These are phyloP conservation scores for Tragelaphus imberbis DNA, from an alignment of 2,113 vertebrate genomes.

Conservation along the genomic window DNA sequence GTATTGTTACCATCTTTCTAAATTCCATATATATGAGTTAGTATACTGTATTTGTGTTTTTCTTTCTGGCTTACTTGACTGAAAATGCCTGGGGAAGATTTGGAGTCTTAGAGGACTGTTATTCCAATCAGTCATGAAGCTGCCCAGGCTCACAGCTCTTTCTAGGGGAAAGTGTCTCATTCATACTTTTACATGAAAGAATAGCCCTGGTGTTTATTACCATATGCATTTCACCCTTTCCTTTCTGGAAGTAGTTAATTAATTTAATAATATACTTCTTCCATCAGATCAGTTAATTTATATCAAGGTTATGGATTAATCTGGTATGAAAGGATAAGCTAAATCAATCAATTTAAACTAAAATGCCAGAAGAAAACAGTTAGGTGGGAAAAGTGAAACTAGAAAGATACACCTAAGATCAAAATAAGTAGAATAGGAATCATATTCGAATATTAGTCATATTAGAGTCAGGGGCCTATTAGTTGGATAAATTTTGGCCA, in stretches of 20 bases:
- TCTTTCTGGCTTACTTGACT: too few relatives aligned
- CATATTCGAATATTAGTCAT: not conserved
- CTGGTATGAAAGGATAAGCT: not conserved
- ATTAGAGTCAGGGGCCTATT: not conserved
- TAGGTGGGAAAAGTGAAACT: not conserved
- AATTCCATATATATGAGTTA: too few relatives aligned
- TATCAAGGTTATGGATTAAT: not conserved
- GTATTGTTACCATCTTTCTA: too few relatives aligned
- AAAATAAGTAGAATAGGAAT: not conserved
- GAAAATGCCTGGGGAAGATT: not conserved
- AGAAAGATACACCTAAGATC: not conserved
- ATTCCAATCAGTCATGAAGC: not conserved
- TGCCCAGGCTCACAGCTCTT: not conserved
- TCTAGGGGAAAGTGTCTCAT: not conserved
- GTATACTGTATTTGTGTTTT: too few relatives aligned
- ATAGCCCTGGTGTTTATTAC: not conserved
- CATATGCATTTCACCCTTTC: not conserved
- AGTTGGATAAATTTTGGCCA: not conserved
- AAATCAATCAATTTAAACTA: conserved; percentile 22
- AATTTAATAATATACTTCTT: not conserved
- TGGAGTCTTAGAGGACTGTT: not conserved
- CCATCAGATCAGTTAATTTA: not conserved
- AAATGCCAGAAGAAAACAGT: not conserved
- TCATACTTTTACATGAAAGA: not conserved
- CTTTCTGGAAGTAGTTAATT: not conserved